phyloP scores from a whole-genome alignment of 2,797 vertebrate species.

The Menidia menidia region DNA sequence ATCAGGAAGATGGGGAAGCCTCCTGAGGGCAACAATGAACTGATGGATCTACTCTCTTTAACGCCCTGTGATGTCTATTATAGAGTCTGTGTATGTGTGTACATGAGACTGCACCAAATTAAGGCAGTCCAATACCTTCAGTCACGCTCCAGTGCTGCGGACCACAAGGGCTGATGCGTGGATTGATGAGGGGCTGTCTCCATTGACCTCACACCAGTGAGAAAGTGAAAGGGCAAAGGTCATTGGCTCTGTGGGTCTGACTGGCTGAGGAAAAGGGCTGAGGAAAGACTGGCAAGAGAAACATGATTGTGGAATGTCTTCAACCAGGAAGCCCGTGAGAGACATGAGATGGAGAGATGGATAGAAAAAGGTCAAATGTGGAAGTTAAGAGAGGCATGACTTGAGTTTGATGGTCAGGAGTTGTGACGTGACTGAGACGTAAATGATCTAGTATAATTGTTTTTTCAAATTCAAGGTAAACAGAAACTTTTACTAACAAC shows the following conservation, averaged over 20 bases:
- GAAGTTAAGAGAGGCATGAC: background rate
- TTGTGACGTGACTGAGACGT: background rate
- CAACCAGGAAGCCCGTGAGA: conserved; percentile 5
- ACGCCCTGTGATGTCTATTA: conserved; percentile 32
- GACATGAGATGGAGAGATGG: conserved; percentile 1
- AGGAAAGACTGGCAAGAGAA: conserved; percentile 13
- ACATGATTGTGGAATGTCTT: conserved; percentile 24
- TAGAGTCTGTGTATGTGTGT: conserved; percentile 9
- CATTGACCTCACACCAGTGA: conserved; percentile 39
- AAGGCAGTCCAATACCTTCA: conserved; percentile 6
- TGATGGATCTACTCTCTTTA: conserved; percentile 55
- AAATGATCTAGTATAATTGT: background rate
- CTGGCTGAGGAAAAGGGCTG: conserved; percentile 13
- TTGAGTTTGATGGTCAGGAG: background rate
- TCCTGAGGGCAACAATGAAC: conserved; percentile 48
- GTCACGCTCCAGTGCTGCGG: conserved; percentile 39
- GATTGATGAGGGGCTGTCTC: conserved; percentile 56
- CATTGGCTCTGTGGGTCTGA: conserved; percentile 39
- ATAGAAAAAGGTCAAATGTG: conserved; percentile 1
- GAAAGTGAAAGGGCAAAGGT: conserved; percentile 59
- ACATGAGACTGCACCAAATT: conserved; percentile 1
- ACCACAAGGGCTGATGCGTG: conserved; percentile 34
- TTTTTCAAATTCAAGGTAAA: too few relatives aligned
- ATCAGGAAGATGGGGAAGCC: conserved; percentile 43
- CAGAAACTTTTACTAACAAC: background rate